A percentile compares a stretch with the other conserved stretches of the same genome.
Conservation (phyloP, 2,797 vertebrate genomes). For the Alcedo atthis region DNA sequence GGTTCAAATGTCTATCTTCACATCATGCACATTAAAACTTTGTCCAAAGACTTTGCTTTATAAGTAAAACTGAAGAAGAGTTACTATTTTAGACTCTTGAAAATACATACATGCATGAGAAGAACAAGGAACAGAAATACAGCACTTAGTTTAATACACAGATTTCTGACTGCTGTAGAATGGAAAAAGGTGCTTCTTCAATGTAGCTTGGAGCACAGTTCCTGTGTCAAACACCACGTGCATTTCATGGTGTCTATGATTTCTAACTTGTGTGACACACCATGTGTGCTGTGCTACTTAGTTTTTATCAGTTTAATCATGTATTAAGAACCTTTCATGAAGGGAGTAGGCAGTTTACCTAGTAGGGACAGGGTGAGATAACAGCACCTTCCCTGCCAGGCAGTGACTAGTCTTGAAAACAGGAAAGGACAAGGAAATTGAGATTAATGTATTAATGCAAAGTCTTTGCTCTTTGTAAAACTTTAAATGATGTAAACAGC, state of each 20-base stretch:
- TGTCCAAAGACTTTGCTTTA: constrained; percentile 5
- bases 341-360: neutral
- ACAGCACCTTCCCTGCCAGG: neutral
- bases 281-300: neutral
- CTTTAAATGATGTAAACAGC: neutral
- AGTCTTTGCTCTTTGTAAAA: neutral
- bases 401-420: neutral
- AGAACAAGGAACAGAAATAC: constrained; percentile 14
- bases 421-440: constrained; percentile 22
- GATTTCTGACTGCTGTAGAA: constrained; percentile 2
- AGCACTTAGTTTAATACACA: neutral
- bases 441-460: neutral
- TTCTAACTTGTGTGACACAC: constrained; percentile 37
- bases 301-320: constrained; percentile 23
- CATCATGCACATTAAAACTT: neutral
- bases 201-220: neutral
- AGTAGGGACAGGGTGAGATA: neutral
- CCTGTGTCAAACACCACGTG: neutral
- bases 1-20: neutral
- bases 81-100: constrained; percentile 21
- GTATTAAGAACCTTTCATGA: constrained; percentile 39
- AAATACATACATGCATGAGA: neutral
- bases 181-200: constrained; percentile 3
- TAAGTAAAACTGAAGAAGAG: constrained; percentile 36
- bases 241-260: neutral